Evolutionary conservation across 2,888 invertebrate species (phyloP), one percentile per base, ranked within the genome.

Genomic region (Drosophila infuscata): DNA sequence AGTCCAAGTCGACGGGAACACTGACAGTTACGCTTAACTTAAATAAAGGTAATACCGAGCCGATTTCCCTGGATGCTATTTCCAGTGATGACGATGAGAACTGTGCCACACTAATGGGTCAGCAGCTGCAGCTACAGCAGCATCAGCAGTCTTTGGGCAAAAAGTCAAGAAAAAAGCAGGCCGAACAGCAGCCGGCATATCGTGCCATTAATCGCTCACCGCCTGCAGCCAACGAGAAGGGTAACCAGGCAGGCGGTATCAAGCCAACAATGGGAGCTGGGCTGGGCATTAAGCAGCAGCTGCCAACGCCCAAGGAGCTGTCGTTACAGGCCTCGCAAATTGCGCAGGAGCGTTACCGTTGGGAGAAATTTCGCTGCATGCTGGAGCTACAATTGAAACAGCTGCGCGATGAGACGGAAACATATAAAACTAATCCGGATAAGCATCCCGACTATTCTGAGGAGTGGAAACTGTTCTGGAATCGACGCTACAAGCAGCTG

Each of bases 401-500:
- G 15, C 94, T 96, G 59, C 95, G 95, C 62, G 95, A 96, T 74
- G 94, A 95, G 0, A 94, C 96, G 8, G 95, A 96, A 63, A 96
- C 96, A 74, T 96, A 97, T 90, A 96, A 97, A 90, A 96, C 96
- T 89, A 96, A 97, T 90, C 98, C 98, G 0, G 97, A 98, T 91
- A 97, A 97, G 81, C 97, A 98, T 93, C 97, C 97, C 0, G 94
- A 96, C 4, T 98, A 98, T 92, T 96, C 97, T 0, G 97, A 97
- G 54, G 98, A 98, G 91, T 98, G 98, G 98, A 97, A 97, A 91
- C 96, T 95, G 91, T 97, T 97, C 92, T 98, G 97, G 97, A 97
- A 97, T 92, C 94, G 95, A 12, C 95, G 97, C 1, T 97, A 96
- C 91, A 96, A 96, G 91, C 97, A 97, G 92, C 93, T 97, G 60